Evolutionary conservation across 2,113 vertebrate genomes (phyloP), one percentile per base, ranked within the genome.

Genomic region (Elephantulus edwardii): DNA sequence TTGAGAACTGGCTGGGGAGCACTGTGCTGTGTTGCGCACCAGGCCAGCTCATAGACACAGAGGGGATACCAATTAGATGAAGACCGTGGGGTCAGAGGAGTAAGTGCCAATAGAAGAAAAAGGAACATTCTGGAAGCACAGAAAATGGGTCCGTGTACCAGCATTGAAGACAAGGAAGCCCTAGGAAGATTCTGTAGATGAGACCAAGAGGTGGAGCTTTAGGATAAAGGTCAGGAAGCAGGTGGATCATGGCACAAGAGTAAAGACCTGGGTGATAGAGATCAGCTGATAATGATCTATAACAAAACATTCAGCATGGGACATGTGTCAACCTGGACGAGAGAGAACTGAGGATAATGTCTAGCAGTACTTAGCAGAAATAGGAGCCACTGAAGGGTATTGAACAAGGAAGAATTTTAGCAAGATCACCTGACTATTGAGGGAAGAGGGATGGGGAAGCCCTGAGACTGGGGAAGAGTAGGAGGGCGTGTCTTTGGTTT

Each of bases 281-380:
- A 38, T 62, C 28, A 62, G 28, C 58, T 62, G 19, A 10, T 26
- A 62, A 62, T n/a, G 58, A 62, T 30, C 50, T 78, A 2, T 46
- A 24, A n/a, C n/a, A n/a, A n/a, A 52, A 54, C 11, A 1, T 17
- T 2, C 40, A 3, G 10, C 19, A 1, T 26, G 19, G 20, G 64
- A 54, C 13, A 3, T 3, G n/a, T 1, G 12, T 30, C 56, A 26
- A 2, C 2, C 1, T 2, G 14, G 4, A 4, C 13, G 6, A 14
- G 58, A 44, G 68, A 64, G 6, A 26, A 11, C 5, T 4, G 2
- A 7, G 35, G 17, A 54, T 50, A 13, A 2, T 52, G 22, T 20
- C 48, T 11, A 14, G 24, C 16, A 17, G 0, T 58, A 46, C 44
- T 26, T 50, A 19, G 62, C 46, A 64, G 62, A 52, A 52, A 82